Percentiles rank a stretch among this genome's conserved stretches.
Evolutionary conservation across 2,113 vertebrate species (phyloP).

Genomic region (Dasyurus viverrinus): DNA sequence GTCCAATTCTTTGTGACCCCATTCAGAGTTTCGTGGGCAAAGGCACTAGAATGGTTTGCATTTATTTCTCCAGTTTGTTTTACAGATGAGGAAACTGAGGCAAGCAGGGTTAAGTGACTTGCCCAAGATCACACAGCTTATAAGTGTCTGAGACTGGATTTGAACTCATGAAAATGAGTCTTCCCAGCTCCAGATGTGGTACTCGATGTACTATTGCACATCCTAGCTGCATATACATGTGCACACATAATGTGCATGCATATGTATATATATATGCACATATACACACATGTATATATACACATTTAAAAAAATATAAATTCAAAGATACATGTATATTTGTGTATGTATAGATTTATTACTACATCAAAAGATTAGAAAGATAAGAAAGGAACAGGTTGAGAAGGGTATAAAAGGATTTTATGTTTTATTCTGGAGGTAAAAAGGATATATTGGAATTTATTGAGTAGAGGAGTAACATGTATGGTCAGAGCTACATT

Average conservation of each 20-base stretch:
- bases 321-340: too few relatives aligned
- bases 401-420: background rate
- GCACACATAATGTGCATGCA: too few relatives aligned
- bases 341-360: too few relatives aligned
- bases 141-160: background rate
- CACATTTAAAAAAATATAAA: background rate
- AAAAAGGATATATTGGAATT: background rate
- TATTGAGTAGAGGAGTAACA: background rate
- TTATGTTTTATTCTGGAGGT: background rate
- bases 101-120: background rate
- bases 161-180: background rate
- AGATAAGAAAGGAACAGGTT: background rate
- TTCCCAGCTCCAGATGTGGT: background rate
- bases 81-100: background rate
- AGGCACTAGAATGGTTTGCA: background rate
- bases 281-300: too few relatives aligned
- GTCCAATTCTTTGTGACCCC: background rate
- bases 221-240: background rate
- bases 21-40: background rate
- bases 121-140: background rate
- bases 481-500: background rate
- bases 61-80: background rate
- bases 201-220: background rate
- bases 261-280: background rate
- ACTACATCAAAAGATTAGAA: background rate